These are phyloP conservation scores for Drosophila siamana DNA, from an alignment of 2,888 invertebrate genomes.

Conservation along the genomic window DNA sequence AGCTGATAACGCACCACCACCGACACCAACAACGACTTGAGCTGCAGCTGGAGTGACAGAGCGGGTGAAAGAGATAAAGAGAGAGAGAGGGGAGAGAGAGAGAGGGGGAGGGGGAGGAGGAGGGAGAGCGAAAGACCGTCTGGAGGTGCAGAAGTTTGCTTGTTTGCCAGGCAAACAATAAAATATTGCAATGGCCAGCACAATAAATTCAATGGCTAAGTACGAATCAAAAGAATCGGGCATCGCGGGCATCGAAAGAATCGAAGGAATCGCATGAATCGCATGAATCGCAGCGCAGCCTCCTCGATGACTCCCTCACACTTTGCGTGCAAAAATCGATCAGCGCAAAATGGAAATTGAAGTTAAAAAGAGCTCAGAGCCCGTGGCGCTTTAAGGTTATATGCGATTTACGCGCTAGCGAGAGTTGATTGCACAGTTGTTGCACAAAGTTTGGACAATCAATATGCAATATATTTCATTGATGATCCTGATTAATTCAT, in stretches of 20 bases:
- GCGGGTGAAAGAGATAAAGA: no score
- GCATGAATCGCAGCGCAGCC: conserved; percentile 3
- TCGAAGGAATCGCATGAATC: conserved; percentile 6
- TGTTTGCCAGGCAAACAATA: conserved; percentile 68
- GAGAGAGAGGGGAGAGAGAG: background rate
- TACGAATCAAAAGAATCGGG: conserved; percentile 52
- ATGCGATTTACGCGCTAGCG: conserved; percentile 12
- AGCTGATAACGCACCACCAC: conserved; percentile 70
- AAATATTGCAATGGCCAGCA: conserved; percentile 66
- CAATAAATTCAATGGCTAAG: conserved; percentile 77
- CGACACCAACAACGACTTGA: conserved; percentile 33
- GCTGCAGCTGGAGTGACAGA: conserved; percentile 27
- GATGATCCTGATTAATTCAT: no score
- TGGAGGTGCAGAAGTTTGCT: conserved; percentile 72
- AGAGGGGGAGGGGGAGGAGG: no score
- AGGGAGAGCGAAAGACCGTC: no score
- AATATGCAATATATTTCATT: no score
- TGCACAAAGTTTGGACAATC: no score
- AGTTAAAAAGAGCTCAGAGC: conserved; percentile 66
- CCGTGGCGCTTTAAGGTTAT: conserved; percentile 54
- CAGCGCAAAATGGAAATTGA: conserved; percentile 80
- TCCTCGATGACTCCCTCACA: conserved; percentile 64
- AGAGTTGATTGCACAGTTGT: background rate
- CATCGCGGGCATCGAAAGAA: conserved; percentile 10
- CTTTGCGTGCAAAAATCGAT: conserved; percentile 83